Evolutionary conservation across 2,797 vertebrate species (phyloP), one percentile per base, ranked within the genome.

Genomic region (Accipiter superciliosus): DNA sequence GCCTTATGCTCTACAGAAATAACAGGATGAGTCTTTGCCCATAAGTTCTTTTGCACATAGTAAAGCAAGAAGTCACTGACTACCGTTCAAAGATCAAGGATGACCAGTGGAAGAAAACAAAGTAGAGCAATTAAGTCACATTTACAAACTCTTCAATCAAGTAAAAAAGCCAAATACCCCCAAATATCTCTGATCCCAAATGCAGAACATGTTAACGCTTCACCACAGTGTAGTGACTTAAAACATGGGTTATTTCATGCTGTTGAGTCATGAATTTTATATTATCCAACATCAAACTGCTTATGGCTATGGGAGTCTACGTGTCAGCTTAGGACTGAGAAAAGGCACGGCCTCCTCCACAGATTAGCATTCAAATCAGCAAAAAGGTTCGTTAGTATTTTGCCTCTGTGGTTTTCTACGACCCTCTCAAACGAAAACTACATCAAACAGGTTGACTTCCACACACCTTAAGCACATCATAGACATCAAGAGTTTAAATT

Each of bases 1-100:
- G 66, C 84, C 76, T 87, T 31, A 69, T 87, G 82, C 89, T 95
- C 84, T 76, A 87, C 77, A 83, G 62, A 87, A 96, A 42, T 57
- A 77, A n/a, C 69, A 90, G 18, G 15, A 78, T 4, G 25, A 73
- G 57, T 13, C 74, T 49, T 49, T 35, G n/a, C 74, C 65, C 61
- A 33, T 26, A 89, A 74, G 39, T 72, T 55, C 42, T 76, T n/a
- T 8, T 37, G 52, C 35, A 50, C 14, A 40, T 1, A 33, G 37
- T 47, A 70, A 26, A 90, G 37, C 62, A 72, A 40, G 11, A 55
- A 88, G 44, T 45, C 84, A 81, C 71, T 5, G 35, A 58, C 61
- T 57, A 62, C 49, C 31, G 22, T n/a, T 35, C 2, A 10, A 69
- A 93, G 61, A 74, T 21, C 31, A 71, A 44, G 33, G 33, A 69